A percentile compares a stretch with the other conserved stretches of the same genome.
phyloP scores from a whole-genome alignment of 2,888 invertebrate species.

The Zaprionus obscuricornis region DNA sequence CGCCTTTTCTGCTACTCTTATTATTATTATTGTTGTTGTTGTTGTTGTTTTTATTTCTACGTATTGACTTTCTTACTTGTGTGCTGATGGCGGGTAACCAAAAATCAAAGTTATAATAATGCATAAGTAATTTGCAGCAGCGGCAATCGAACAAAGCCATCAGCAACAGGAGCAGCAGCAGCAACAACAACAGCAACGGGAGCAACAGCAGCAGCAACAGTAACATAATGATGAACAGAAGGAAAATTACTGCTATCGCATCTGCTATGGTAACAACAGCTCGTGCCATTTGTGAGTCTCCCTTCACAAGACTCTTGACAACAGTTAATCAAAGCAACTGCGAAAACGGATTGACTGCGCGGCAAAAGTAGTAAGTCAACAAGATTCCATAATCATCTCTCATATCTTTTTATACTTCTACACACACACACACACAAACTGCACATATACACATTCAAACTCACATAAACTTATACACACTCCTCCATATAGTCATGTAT shows the following conservation, averaged over 20 bases:
- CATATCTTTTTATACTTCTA: too few species aligned
- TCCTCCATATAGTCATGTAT: too few species aligned
- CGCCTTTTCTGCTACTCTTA: conserved; percentile 28
- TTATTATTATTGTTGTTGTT: conserved; percentile 1
- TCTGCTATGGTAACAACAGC: conserved; percentile 42
- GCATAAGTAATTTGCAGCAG: conserved; percentile 75
- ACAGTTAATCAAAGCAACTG: conserved; percentile 67
- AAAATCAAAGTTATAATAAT: conserved; percentile 74
- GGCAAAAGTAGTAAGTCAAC: conserved; percentile 3
- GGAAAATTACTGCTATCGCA: too few species aligned
- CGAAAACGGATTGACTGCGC: conserved; percentile 22
- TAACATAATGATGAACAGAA: too few species aligned
- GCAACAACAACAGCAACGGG: neutral
- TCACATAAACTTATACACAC: too few species aligned
- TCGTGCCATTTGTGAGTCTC: conserved; percentile 64
- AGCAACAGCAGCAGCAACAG: too few species aligned
- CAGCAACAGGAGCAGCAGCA: conserved; percentile 23
- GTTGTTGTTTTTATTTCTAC: conserved; percentile 2
- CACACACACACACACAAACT: too few species aligned
- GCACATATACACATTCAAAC: too few species aligned
- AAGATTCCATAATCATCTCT: conserved; percentile 22
- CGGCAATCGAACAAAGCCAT: conserved; percentile 65
- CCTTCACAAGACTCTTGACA: conserved; percentile 47
- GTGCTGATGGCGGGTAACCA: conserved; percentile 31
- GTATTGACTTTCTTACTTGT: conserved; percentile 25